These are phyloP conservation scores for Gallinago solitaria DNA, from an alignment of 2,797 vertebrate species.

Conservation along the genomic window DNA sequence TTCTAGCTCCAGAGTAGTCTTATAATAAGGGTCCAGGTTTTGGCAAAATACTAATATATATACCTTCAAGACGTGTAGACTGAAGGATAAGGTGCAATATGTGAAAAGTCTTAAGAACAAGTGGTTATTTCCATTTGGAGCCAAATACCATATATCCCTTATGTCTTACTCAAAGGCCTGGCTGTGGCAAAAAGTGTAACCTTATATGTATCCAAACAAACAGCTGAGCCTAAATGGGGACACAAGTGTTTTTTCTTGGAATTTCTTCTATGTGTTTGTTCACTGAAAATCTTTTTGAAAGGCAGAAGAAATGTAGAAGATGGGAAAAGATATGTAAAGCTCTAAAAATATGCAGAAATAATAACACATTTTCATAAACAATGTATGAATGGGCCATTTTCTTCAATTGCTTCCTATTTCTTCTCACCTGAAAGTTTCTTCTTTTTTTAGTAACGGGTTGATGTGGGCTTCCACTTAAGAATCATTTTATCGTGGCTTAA, in stretches of 20 bases:
- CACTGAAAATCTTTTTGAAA: not conserved
- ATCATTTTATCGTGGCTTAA: not conserved
- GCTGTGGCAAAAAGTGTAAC: not conserved
- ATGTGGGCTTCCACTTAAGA: not conserved
- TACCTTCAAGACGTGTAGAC: not conserved
- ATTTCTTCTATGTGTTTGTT: not conserved
- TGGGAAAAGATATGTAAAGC: not conserved
- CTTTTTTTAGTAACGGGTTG: not conserved
- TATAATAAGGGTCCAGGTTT: not conserved
- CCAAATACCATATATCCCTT: not conserved
- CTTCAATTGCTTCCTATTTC: not conserved
- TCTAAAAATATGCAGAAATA: not conserved
- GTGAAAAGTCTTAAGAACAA: not conserved
- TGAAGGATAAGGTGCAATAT: not conserved
- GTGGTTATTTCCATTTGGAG: not conserved
- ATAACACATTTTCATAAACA: not conserved
- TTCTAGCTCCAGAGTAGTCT: not conserved
- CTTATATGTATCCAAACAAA: not conserved
- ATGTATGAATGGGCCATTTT: rapidly evolving
- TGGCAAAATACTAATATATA: not conserved
- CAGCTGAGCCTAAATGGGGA: not conserved
- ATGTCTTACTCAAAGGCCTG: not conserved
- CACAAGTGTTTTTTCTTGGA: not conserved
- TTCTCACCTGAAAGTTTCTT: not conserved
- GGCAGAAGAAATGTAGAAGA: not conserved